A percentile compares a stretch with the other conserved stretches of the same genome.
phyloP scores from a whole-genome alignment of 2,113 vertebrate species.

The Syngnathus typhle region DNA sequence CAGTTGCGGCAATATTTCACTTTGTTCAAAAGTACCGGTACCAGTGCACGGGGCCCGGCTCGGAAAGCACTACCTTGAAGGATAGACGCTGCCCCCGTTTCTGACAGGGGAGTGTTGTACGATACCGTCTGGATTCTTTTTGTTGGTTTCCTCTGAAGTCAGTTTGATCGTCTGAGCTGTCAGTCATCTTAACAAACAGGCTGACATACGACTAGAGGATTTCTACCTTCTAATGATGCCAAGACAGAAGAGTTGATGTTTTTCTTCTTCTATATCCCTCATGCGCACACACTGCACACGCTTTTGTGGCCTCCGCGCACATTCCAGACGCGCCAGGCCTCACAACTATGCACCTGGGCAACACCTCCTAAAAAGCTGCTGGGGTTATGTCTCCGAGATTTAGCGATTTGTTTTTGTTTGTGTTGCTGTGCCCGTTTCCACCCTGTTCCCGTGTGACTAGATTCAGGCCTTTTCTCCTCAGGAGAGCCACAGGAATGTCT shows the following conservation, averaged over 20 bases:
- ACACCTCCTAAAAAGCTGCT: slow-evolving; percentile 1
- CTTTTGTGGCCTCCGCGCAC: slow-evolving; percentile 18
- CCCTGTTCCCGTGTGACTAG: slow-evolving; percentile 50
- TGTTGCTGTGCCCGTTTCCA: slow-evolving; percentile 10
- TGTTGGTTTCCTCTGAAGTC: slow-evolving; percentile 1
- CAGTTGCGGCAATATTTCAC: no score
- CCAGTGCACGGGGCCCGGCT: neutral
- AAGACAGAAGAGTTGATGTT: neutral
- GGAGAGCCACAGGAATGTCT: slow-evolving; percentile 54
- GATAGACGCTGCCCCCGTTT: neutral
- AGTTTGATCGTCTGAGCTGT: slow-evolving; percentile 11
- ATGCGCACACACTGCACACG: slow-evolving; percentile 7
- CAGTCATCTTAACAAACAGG: slow-evolving; percentile 1
- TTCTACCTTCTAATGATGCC: neutral
- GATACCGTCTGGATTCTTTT: neutral
- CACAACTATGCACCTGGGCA: slow-evolving; percentile 10
- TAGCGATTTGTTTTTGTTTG: slow-evolving; percentile 16
- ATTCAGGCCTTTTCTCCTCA: slow-evolving; percentile 54
- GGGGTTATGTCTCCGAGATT: neutral
- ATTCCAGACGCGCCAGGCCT: slow-evolving; percentile 23
- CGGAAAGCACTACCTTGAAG: neutral
- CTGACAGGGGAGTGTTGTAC: neutral
- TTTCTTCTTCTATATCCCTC: slow-evolving; percentile 2
- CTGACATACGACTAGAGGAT: neutral
- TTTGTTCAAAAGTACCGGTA: neutral